phyloP scores from a whole-genome alignment of 2,888 invertebrate species.

The Ametastegia equiseti region DNA sequence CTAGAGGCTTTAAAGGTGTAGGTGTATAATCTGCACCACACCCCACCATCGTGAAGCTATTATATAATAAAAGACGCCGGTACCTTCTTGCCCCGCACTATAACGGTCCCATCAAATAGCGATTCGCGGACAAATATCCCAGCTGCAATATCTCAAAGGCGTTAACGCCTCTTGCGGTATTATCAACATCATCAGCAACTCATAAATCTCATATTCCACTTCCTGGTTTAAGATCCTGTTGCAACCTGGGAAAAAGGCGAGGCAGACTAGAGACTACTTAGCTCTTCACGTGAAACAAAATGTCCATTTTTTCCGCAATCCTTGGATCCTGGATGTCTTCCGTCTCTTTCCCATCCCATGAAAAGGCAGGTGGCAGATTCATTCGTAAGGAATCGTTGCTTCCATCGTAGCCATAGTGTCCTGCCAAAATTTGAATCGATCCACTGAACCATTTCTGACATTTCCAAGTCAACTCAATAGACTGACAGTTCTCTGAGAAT shows the following conservation, averaged over 20 bases:
- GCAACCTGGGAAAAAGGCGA: not conserved
- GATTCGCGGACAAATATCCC: slow-evolving; percentile 47
- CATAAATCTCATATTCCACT: not conserved
- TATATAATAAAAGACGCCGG: slow-evolving; percentile 27
- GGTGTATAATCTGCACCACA: not conserved
- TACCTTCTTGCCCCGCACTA: slow-evolving; percentile 17
- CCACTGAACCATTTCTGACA: too few relatives aligned
- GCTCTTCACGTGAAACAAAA: not conserved
- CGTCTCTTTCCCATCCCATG: too few relatives aligned
- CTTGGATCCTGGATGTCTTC: too few relatives aligned
- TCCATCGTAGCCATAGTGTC: too few relatives aligned
- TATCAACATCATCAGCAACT: slow-evolving; percentile 22
- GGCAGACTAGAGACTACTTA: not conserved
- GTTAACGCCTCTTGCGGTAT: not conserved
- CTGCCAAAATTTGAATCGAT: too few relatives aligned
- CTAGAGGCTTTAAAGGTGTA: not conserved
- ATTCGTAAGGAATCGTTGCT: too few relatives aligned
- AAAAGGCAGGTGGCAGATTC: too few relatives aligned
- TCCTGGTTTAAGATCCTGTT: not conserved
- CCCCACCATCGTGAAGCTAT: slow-evolving; percentile 14
- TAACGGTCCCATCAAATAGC: slow-evolving; percentile 59
- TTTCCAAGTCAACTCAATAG: too few relatives aligned
- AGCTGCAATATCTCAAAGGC: not conserved
- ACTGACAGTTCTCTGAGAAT: too few relatives aligned
- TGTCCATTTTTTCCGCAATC: not conserved